Evolutionary conservation across 2,888 invertebrate species (phyloP).

Genomic region (Xanthorhoe designata): DNA sequence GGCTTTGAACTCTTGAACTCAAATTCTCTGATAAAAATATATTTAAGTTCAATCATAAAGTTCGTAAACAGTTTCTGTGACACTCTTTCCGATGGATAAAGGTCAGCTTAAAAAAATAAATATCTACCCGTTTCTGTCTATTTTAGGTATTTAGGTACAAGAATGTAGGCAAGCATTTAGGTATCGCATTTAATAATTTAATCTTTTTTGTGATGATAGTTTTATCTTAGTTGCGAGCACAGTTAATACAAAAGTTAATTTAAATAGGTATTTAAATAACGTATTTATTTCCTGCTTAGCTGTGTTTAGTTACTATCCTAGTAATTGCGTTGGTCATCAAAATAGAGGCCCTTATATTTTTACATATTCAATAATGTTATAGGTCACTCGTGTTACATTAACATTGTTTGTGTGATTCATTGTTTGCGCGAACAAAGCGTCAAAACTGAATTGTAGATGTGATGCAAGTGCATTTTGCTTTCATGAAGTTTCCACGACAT

Average conservation of each 20-base stretch:
- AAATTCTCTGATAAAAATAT: constrained; percentile 21
- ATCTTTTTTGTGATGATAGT: no score
- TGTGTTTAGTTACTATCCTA: constrained; percentile 18
- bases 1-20: constrained; percentile 35
- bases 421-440: constrained; percentile 49
- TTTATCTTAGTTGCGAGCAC: no score
- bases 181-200: no score
- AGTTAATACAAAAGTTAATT: no score
- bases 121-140: no score
- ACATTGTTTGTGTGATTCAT: constrained; percentile 64
- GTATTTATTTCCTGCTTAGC: no score
- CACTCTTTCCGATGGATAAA: background rate
- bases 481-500: constrained; percentile 19
- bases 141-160: no score
- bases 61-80: constrained; percentile 11
- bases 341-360: constrained; percentile 49
- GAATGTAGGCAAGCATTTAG: no score
- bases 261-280: no score
- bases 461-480: constrained; percentile 37
- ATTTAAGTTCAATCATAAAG: constrained; percentile 8
- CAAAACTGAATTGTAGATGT: constrained; percentile 43
- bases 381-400: constrained; percentile 54
- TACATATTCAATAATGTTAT: constrained; percentile 63
- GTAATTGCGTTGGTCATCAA: constrained; percentile 40
- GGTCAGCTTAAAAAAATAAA: background rate